Evolutionary conservation across 2,888 invertebrate genomes (phyloP).

Genomic region (Heliconius charithonia): DNA sequence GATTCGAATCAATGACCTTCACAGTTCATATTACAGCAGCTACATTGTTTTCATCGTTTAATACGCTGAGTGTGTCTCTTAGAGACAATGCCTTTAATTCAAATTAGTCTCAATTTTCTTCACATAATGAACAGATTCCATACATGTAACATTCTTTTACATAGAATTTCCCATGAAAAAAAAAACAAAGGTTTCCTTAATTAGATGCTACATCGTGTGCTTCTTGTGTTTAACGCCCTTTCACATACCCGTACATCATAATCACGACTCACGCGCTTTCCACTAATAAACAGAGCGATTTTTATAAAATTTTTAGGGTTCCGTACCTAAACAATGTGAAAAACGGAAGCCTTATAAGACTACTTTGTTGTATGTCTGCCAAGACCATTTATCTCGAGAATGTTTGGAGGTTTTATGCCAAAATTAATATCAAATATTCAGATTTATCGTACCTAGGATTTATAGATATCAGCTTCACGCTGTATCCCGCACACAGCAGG

Average conservation of each 20-base stretch:
- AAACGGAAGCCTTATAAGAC: too few species aligned
- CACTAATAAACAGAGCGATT: slow-evolving; percentile 15
- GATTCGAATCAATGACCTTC: background rate
- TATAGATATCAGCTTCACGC: too few species aligned
- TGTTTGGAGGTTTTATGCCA: too few species aligned
- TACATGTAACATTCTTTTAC: slow-evolving; percentile 35
- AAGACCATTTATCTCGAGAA: too few species aligned
- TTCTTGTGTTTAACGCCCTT: slow-evolving; percentile 31
- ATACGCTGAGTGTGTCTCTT: background rate
- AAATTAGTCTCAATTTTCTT: slow-evolving; percentile 34
- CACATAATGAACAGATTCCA: slow-evolving; percentile 36
- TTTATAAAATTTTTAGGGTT: background rate
- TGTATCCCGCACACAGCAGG: too few species aligned
- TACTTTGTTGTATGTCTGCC: too few species aligned
- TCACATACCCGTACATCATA: slow-evolving; percentile 27
- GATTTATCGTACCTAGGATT: too few species aligned
- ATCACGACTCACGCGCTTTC: slow-evolving; percentile 30
- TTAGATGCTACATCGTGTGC: slow-evolving; percentile 33
- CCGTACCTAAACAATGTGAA: too few species aligned
- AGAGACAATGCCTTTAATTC: slow-evolving; percentile 16
- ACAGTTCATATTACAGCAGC: background rate
- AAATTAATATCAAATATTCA: too few species aligned
- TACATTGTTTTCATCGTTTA: background rate
- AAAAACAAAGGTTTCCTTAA: slow-evolving; percentile 40
- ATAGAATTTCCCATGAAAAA: slow-evolving; percentile 33